Conservation (phyloP, 2,113 vertebrate genomes). For the Hyperopisus bebe region DNA sequence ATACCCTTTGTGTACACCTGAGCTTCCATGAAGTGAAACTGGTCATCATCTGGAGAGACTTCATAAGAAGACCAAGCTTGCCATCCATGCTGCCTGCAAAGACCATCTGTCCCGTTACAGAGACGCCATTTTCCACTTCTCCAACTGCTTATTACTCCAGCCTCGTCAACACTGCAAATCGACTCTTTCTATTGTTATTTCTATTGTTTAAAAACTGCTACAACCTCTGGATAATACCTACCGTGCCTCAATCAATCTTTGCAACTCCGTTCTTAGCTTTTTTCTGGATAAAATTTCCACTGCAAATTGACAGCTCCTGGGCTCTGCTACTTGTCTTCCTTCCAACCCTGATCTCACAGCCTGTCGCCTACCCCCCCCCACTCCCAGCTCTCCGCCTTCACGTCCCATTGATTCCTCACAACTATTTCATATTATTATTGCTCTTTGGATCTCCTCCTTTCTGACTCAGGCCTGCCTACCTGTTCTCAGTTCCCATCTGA, state of each 20-base stretch:
- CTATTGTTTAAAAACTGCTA: neutral
- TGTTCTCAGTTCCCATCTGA: neutral
- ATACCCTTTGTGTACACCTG: no score
- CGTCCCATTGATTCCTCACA: neutral
- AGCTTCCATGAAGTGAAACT: no score
- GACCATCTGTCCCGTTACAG: neutral
- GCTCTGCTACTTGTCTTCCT: no score
- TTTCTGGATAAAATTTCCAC: neutral
- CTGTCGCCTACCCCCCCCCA: neutral
- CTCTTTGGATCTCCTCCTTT: neutral
- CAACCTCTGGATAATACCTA: neutral
- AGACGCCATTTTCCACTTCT: neutral
- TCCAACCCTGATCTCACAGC: neutral
- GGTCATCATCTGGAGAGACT: neutral
- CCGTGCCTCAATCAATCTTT: neutral
- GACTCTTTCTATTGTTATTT: neutral
- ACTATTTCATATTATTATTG: neutral
- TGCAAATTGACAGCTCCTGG: no score
- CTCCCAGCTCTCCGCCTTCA: neutral
- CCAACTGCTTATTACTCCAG: neutral
- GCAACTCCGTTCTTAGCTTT: neutral
- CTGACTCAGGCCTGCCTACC: neutral
- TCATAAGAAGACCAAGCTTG: neutral
- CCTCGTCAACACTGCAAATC: neutral
- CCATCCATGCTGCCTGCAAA: neutral